phyloP scores from a whole-genome alignment of 2,113 vertebrate genomes.

The Cyprinodon tularosa region DNA sequence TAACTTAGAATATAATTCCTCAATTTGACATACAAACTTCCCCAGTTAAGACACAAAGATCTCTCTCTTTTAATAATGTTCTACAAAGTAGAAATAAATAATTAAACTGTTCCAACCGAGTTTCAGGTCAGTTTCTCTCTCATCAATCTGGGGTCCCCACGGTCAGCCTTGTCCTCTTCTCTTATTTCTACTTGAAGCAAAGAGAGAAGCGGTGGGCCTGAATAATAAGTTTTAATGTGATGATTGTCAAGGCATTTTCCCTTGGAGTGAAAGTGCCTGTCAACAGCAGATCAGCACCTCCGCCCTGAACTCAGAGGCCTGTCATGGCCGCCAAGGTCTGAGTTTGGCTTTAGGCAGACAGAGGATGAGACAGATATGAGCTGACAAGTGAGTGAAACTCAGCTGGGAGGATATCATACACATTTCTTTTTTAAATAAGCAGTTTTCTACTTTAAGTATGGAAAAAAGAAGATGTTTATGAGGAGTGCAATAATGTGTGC shows the following conservation, averaged over 20 bases:
- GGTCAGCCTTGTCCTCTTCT: background rate
- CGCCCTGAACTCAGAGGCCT: conserved; percentile 15
- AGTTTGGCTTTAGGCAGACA: background rate
- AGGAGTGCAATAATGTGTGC: background rate
- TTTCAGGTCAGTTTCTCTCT: background rate
- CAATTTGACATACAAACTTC: background rate
- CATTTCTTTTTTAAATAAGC: conserved; percentile 19
- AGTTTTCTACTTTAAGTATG: background rate
- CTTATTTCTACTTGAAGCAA: conserved; percentile 1
- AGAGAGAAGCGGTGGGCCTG: background rate
- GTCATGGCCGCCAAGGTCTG: conserved; percentile 18
- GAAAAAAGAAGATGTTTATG: conserved; percentile 10
- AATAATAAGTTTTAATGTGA: conserved; percentile 9
- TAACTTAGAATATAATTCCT: background rate
- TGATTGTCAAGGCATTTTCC: conserved; percentile 6
- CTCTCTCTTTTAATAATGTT: background rate
- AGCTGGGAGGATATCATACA: background rate
- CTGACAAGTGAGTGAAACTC: background rate
- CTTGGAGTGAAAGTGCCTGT: background rate
- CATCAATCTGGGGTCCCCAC: background rate
- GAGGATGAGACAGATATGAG: background rate
- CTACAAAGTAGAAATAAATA: background rate
- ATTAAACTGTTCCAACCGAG: background rate
- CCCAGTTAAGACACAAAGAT: background rate
- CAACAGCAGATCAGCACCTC: background rate